Conservation (phyloP, 92 coral and sea anemone species). For the Montipora capitata region DNA sequence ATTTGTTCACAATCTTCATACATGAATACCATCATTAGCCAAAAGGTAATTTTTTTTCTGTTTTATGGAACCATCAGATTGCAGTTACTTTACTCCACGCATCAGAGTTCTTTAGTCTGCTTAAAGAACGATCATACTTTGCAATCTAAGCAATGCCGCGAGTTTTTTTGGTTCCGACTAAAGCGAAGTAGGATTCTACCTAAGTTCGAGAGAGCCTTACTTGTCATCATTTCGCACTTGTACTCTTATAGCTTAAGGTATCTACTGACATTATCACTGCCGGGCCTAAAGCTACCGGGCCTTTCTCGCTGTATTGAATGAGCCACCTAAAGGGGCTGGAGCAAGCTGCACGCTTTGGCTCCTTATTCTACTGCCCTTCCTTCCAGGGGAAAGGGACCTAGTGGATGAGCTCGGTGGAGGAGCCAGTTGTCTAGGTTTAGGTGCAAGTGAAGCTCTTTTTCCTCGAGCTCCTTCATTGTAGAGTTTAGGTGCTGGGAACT, state of each 20-base stretch:
- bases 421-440: conserved; percentile 71
- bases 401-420: conserved; percentile 39
- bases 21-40: too few species aligned
- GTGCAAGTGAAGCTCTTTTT: conserved; percentile 83
- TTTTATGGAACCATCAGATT: too few species aligned
- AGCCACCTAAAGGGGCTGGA: conserved; percentile 63
- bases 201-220: too few species aligned
- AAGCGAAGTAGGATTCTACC: too few species aligned
- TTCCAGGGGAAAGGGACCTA: conserved; percentile 57
- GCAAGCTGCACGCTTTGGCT: conserved; percentile 92
- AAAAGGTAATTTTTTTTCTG: too few species aligned
- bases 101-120: too few species aligned
- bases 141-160: too few species aligned
- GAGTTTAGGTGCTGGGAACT: conserved; percentile 60
- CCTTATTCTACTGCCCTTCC: conserved; percentile 88
- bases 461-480: conserved; percentile 81
- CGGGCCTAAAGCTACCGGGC: neutral
- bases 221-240: neutral
- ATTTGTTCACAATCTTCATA: too few species aligned
- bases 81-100: too few species aligned
- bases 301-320: conserved; percentile 5
- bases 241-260: neutral
- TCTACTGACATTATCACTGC: neutral
- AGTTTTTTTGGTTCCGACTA: too few species aligned
- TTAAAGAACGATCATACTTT: too few species aligned